These are phyloP conservation scores for Platycnemis pennipes DNA, from an alignment of 2,888 invertebrate genomes.

Conservation along the genomic window DNA sequence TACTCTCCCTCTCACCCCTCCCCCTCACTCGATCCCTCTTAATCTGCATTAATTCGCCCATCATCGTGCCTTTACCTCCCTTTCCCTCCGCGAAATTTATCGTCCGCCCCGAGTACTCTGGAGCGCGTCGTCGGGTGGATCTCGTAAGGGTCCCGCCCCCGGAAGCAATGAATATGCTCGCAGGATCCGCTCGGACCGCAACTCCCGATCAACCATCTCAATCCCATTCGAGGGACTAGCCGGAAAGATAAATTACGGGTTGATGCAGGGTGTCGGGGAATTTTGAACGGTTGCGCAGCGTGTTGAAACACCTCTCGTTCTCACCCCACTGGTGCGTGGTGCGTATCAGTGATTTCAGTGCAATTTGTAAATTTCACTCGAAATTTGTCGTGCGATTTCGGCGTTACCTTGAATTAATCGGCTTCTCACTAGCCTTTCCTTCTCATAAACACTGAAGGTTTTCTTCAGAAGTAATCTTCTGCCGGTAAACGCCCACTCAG, in stretches of 20 bases:
- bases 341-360: too few relatives aligned
- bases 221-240: not conserved
- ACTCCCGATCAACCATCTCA: not conserved
- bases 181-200: not conserved
- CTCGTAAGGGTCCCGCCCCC: not conserved
- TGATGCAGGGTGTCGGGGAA: not conserved
- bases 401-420: too few relatives aligned
- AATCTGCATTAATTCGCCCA: conserved; percentile 33
- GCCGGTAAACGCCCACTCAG: too few relatives aligned
- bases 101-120: not conserved
- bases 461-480: too few relatives aligned
- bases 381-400: too few relatives aligned
- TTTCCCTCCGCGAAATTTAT: not conserved
- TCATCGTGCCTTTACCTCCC: conserved; percentile 8
- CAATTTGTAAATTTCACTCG: too few relatives aligned
- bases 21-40: not conserved
- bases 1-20: not conserved
- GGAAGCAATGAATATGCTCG: conserved; percentile 20
- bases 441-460: too few relatives aligned
- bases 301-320: not conserved
- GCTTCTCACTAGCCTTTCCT: too few relatives aligned
- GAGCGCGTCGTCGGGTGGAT: not conserved
- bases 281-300: not conserved
- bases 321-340: too few relatives aligned
- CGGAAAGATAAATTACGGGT: not conserved